Base-by-base conservation (phyloP, 2,113 vertebrate species). In the Hemibagrus wyckioides region DNA sequence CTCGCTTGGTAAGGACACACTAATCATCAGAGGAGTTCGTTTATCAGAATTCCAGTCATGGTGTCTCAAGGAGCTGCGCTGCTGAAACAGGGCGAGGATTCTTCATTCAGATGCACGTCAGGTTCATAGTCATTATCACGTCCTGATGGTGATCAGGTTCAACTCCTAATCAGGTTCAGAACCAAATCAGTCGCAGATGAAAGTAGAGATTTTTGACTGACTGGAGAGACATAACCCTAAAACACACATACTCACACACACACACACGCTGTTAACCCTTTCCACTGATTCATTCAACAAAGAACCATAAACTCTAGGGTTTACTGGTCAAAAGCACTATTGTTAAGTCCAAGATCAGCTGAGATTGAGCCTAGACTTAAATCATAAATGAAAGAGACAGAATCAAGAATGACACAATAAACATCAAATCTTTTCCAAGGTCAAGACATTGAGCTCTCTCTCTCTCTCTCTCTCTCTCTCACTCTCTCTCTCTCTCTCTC, bases 41-140 rank as follows among this genome's bases (percentile, higher is more conserved):
- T 82, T 7, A 82, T 63, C 56, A 61, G 36, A 63, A 63, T 59
- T 82, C 80, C 25, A 82, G 52, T 56, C 77, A 13, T 57, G 30
- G 9, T 30, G 2, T 4, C 15, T 8, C 0, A 23, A 23, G 7
- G 11, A 9, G 80, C 56, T 44, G 36, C 39, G 17, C 33, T 63
- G 57, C 80, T 63, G 5, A 28, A n/a, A n/a, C 2, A 4, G 80
- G 10, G 7, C 1, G 1, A 59, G 80, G 52, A 44, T n/a, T 44
- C 36, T 82, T 63, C 3, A 82, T 82, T 63, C 57, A 82, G 57
- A 82, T 36, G 50, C 50, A 23, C 19, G n/a, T 82, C 80, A 63
- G 57, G 80, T 61, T 63, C 44, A 7, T 17, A 44, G 23, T 25
- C 77, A 57, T 80, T 56, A 23, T 56, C 52, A 33, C 19, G 77